Base-by-base conservation (phyloP, 2,113 vertebrate genomes). In the Sakesphorus luctuosus region DNA sequence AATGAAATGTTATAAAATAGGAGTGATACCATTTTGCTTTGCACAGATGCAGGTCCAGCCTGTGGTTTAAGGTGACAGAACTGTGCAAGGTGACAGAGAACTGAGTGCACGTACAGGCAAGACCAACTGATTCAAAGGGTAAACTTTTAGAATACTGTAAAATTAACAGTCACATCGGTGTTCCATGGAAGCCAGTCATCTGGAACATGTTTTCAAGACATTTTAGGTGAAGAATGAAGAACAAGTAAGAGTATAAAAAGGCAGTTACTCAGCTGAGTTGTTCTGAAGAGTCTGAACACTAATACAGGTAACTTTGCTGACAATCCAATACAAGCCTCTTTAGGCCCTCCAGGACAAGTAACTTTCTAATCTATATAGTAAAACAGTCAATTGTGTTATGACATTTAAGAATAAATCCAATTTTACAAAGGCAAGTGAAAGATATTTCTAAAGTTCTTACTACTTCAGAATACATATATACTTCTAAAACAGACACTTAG, bases 61-160 rank as follows among this genome's bases (percentile, higher is more conserved):
- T 16, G 29, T 18, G 36, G n/a, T 33, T 13, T 29, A 73, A 56
- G 11, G 29, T 0, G 3, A 35, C 1, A 10, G 52, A 53, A 52
- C 50, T 28, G 47, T 2, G 0, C 66, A 81, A 69, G 19, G 35
- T 1, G 6, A 55, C 2, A 0, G 13, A 85, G 50, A 74, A 55
- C 35, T 4, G 5, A 50, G 46, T n/a, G 72, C 3, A 8, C 0
- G 4, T 16, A 58, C 29, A 77, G 85, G 24, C 26, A 78, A 59
- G 43, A 53, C 25, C 81, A 35, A 28, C 16, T 0, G 4, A 92
- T 26, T 52, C 43, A 68, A 85, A 77, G n/a, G 71, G 46, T 43
- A 71, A 94, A 49, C 29, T 44, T 47, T 15, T 11, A 90, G 3
- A 49, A 40, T 46, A 35, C 0, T 29, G 15, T 24, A 84, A 87